Evolutionary conservation across 1,140 invertebrate species (phyloP).

Genomic region (Listronotus oregonensis): DNA sequence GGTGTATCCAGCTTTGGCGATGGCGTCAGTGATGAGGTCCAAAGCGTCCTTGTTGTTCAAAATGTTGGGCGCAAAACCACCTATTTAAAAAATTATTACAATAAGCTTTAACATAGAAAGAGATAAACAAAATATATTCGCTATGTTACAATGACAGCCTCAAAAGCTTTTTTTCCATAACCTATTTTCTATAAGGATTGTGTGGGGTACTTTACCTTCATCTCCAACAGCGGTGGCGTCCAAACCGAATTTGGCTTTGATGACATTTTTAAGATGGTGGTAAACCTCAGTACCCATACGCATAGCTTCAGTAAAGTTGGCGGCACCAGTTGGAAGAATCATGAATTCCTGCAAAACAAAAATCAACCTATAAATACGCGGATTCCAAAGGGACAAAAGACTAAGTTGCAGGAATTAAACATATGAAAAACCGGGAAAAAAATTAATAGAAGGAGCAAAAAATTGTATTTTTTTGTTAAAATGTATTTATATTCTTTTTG

Average conservation of each 20-base stretch:
- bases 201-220: slow-evolving; percentile 69
- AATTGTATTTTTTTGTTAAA: no score
- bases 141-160: no score
- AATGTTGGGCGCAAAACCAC: slow-evolving; percentile 99
- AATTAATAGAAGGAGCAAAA: no score
- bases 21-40: slow-evolving; percentile 87
- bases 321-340: slow-evolving; percentile 71
- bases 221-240: slow-evolving; percentile 98
- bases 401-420: no score
- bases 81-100: not conserved
- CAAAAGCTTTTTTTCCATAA: no score
- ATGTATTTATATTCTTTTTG: not conserved
- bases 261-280: slow-evolving; percentile 94
- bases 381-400: no score
- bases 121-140: no score
- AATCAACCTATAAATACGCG: no score
- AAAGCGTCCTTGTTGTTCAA: slow-evolving; percentile 94
- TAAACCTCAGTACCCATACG: slow-evolving; percentile 97
- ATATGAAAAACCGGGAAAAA: no score
- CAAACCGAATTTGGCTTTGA: slow-evolving; percentile 92
- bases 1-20: slow-evolving; percentile 91
- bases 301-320: slow-evolving; percentile 95
- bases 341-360: slow-evolving; percentile 55
- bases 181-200: no score
- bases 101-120: no score